Evolutionary conservation across 2,797 vertebrate genomes (phyloP), one percentile per base, ranked within the genome.

Genomic region (Trachops cirrhosus): DNA sequence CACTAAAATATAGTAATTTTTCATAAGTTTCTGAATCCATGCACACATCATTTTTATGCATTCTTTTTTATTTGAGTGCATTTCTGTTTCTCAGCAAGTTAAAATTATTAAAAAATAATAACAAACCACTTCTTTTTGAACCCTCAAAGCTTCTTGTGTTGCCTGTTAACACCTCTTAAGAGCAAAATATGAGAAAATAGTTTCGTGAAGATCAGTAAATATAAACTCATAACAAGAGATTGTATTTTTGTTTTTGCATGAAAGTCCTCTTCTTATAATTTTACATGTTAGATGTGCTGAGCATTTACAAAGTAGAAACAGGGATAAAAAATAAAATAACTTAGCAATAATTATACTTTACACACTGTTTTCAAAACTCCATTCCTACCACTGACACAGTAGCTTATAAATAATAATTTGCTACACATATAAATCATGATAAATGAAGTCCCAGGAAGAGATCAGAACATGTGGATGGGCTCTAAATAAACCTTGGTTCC

Each of bases 1-100:
- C 32, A 64, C 41, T 96, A 78, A 95, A 62, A 68, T 88, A 46
- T 22, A 50, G n/a, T 62, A 96, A 95, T 94, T 97, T 97, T 97
- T 98, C 67, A 97, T 96, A 67, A 39, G 77, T 97, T 96, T 93
- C 54, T 95, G 68, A 96, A 98, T 92, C 86, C 44, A 2, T 93
- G 97, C 82, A 22, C 41, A 34, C 54, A 73, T 57, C 8, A 1
- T 21, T 89, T 34, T 71, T 96, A 97, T 57, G 8, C 9, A 85
- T 94, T 97, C 24, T 89, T 97, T 96, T 87, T 79, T 62, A 97
- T 92, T 67, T 59, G 92, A 14, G 52, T 22, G 39, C 85, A 37
- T 87, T 95, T 94, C 95, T 97, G 82, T 89, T 94, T 94, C 86
- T 48, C 62, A 97, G 41, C 90, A 95, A 96, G 95, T 93, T 84